phyloP scores from a whole-genome alignment of 2,888 invertebrate genomes.

The Cylloceria caligata region DNA sequence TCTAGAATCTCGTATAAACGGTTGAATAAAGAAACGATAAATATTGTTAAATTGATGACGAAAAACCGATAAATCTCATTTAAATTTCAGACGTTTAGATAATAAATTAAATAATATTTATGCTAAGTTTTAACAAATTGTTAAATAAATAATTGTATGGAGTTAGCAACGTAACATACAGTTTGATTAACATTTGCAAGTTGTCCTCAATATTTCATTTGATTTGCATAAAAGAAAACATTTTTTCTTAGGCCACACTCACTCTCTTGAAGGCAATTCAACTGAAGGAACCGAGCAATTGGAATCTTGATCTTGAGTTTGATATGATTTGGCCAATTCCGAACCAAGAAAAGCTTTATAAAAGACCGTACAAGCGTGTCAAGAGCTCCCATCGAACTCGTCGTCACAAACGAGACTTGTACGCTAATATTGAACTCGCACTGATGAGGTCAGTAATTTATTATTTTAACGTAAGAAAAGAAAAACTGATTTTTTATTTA shows the following conservation, averaged over 20 bases:
- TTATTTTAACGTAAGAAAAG: background rate
- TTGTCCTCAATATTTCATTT: background rate
- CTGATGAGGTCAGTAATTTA: constrained; percentile 83
- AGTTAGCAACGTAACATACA: background rate
- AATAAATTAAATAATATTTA: too few species aligned
- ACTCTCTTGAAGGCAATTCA: constrained; percentile 87
- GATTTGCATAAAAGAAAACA: background rate
- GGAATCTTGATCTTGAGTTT: constrained; percentile 87
- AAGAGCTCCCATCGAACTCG: constrained; percentile 85
- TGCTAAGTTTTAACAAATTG: too few species aligned
- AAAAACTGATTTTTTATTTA: background rate
- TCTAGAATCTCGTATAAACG: too few species aligned
- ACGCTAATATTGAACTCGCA: constrained; percentile 84
- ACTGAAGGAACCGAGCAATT: constrained; percentile 86
- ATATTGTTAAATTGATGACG: too few species aligned
- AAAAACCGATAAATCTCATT: too few species aligned
- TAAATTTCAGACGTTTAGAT: too few species aligned
- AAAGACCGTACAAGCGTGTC: constrained; percentile 70
- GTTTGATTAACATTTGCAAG: background rate
- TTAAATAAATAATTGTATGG: too few species aligned
- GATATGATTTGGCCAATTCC: constrained; percentile 86
- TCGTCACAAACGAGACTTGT: constrained; percentile 85
- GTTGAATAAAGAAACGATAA: too few species aligned
- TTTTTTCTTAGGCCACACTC: constrained; percentile 85
- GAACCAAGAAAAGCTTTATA: constrained; percentile 65